Conservation (phyloP, 2,797 vertebrate genomes). For the Malurus splendens region DNA sequence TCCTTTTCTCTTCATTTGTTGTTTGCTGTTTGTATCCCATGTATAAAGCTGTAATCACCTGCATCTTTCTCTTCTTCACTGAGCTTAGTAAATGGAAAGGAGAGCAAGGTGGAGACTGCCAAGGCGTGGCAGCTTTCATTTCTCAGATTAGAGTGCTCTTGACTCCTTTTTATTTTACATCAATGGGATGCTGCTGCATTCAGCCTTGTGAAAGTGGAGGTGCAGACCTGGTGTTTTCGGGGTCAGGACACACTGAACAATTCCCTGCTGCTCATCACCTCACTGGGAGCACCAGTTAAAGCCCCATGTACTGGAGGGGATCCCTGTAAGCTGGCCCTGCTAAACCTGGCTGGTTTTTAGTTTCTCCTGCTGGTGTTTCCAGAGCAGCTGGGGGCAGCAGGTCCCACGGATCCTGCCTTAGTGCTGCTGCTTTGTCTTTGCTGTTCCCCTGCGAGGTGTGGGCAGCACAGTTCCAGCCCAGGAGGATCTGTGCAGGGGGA, state of each 20-base stretch:
- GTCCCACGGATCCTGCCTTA: background rate
- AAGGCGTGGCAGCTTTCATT: background rate
- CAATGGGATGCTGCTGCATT: background rate
- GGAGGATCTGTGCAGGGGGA: background rate
- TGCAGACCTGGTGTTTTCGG: background rate
- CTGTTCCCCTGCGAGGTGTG: background rate
- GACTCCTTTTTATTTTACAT: background rate
- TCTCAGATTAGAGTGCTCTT: background rate
- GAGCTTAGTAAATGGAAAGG: background rate
- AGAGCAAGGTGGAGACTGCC: background rate
- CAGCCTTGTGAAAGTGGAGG: background rate
- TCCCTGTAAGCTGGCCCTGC: background rate
- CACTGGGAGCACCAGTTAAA: background rate
- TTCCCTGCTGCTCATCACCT: background rate
- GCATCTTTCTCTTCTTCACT: background rate
- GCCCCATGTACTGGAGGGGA: background rate
- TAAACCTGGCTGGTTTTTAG: background rate
- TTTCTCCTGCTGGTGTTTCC: background rate
- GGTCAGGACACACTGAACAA: background rate
- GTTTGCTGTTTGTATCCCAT: background rate
- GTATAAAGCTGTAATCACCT: background rate
- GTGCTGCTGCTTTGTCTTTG: background rate
- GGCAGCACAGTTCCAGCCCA: background rate
- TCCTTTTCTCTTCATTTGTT: background rate
- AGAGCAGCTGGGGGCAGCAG: background rate